phyloP scores from a whole-genome alignment of 2,797 vertebrate species.

The Naso thynnoides region DNA sequence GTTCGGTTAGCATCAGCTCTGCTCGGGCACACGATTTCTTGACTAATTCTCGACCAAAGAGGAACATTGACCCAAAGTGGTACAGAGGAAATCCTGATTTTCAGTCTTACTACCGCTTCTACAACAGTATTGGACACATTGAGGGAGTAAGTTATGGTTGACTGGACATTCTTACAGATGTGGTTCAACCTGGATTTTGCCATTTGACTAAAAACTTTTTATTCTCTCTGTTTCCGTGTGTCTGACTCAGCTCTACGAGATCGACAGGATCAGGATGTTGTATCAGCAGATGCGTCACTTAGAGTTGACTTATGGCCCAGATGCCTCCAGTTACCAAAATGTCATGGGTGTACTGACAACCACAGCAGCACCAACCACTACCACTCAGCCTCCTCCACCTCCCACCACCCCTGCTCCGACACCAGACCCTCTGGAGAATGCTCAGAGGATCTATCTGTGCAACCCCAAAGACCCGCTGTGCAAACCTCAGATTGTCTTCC shows the following conservation, averaged over 20 bases:
- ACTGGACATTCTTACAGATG: background rate
- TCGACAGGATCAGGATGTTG: conserved; percentile 82
- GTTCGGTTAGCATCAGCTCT: conserved; percentile 67
- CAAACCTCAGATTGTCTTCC: conserved; percentile 82
- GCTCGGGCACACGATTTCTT: conserved; percentile 79
- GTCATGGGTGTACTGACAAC: conserved; percentile 69
- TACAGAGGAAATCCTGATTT: conserved; percentile 79
- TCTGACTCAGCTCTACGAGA: conserved; percentile 79
- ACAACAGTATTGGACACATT: conserved; percentile 85
- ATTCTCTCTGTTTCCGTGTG: conserved; percentile 13
- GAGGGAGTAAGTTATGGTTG: conserved; percentile 78
- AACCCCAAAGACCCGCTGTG: conserved; percentile 80
- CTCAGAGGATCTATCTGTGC: conserved; percentile 79
- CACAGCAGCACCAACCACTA: conserved; percentile 57
- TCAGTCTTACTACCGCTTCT: conserved; percentile 86
- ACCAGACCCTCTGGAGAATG: conserved; percentile 69
- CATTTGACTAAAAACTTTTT: background rate
- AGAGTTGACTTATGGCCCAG: conserved; percentile 77
- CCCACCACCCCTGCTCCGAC: conserved; percentile 67
- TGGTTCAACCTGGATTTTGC: background rate
- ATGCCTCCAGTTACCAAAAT: conserved; percentile 81
- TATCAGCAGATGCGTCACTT: conserved; percentile 87
- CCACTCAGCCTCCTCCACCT: conserved; percentile 64
- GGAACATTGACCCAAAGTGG: conserved; percentile 81
- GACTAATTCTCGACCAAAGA: conserved; percentile 74